Evolutionary conservation across 2,113 vertebrate genomes (phyloP).

Genomic region (Takifugu bimaculatus): DNA sequence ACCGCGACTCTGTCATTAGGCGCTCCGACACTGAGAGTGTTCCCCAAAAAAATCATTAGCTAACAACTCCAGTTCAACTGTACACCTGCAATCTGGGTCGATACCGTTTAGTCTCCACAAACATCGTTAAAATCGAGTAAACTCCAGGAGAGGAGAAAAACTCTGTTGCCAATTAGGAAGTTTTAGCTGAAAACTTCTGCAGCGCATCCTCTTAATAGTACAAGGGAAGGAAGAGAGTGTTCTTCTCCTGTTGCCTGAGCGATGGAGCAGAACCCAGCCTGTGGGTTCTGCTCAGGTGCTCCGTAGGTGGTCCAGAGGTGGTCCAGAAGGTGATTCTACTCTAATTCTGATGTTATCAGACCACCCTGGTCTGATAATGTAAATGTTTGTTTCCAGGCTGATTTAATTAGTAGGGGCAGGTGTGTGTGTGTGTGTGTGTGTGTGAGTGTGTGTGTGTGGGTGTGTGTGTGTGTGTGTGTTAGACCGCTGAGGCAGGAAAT

Average conservation of each 20-base stretch:
- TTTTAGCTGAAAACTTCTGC: not conserved
- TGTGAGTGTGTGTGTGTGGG: constrained; percentile 6
- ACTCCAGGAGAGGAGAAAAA: not conserved
- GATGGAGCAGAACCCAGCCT: not conserved
- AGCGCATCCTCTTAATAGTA: not conserved
- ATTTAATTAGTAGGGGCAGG: constrained; percentile 18
- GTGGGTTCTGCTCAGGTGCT: constrained; percentile 17
- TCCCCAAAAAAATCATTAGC: no score
- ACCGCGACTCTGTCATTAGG: no score
- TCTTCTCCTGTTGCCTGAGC: not conserved
- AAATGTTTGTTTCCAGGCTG: no score
- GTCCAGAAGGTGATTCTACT: constrained; percentile 4
- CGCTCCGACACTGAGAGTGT: no score
- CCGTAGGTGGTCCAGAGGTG: constrained; percentile 35
- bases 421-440: constrained; percentile 13
- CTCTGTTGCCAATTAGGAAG: no score
- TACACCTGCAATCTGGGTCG: not conserved
- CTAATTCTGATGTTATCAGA: no score
- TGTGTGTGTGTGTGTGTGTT: constrained; percentile 4
- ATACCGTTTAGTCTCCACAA: not conserved
- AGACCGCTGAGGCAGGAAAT: constrained; percentile 45
- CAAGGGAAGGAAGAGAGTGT: not conserved
- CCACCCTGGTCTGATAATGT: no score
- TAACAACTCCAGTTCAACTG: not conserved
- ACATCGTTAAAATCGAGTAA: not conserved